Evolutionary conservation across 2,113 vertebrate genomes (phyloP).

Genomic region (Brachyhypopomus occidentalis): DNA sequence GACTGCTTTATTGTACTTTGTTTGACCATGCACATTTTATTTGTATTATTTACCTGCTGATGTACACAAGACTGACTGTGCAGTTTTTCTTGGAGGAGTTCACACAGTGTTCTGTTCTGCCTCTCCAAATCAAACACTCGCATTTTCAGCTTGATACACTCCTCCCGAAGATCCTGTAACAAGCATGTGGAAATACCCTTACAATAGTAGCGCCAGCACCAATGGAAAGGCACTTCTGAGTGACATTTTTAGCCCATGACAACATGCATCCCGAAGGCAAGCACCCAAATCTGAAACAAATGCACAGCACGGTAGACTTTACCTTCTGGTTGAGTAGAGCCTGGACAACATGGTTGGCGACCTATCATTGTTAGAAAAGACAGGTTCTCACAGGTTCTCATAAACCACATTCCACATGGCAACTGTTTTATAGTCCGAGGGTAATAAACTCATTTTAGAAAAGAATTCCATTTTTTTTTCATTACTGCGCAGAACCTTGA

Average conservation of each 20-base stretch:
- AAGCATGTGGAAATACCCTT: neutral
- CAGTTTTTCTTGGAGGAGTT: conserved; percentile 92
- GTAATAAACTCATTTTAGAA: too few relatives aligned
- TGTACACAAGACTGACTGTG: conserved; percentile 81
- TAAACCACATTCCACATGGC: neutral
- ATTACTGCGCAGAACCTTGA: neutral
- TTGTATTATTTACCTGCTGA: conserved; percentile 77
- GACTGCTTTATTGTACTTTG: neutral
- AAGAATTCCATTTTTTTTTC: conserved; percentile 1
- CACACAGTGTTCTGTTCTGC: conserved; percentile 90
- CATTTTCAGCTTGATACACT: conserved; percentile 96
- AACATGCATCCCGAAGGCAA: neutral
- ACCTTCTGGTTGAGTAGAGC: conserved; percentile 96
- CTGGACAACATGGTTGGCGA: conserved; percentile 95
- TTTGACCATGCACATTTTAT: neutral
- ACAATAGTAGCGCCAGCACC: neutral
- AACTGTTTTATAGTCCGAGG: neutral
- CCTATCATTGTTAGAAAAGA: conserved; percentile 67
- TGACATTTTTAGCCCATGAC: neutral
- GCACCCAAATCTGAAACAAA: neutral
- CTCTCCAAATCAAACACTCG: conserved; percentile 93
- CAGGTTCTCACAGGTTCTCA: neutral
- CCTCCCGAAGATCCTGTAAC: conserved; percentile 89
- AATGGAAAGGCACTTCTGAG: neutral
- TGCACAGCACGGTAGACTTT: conserved; percentile 29